phyloP scores from a whole-genome alignment of 2,797 vertebrate genomes.

The Chrosomus eos region DNA sequence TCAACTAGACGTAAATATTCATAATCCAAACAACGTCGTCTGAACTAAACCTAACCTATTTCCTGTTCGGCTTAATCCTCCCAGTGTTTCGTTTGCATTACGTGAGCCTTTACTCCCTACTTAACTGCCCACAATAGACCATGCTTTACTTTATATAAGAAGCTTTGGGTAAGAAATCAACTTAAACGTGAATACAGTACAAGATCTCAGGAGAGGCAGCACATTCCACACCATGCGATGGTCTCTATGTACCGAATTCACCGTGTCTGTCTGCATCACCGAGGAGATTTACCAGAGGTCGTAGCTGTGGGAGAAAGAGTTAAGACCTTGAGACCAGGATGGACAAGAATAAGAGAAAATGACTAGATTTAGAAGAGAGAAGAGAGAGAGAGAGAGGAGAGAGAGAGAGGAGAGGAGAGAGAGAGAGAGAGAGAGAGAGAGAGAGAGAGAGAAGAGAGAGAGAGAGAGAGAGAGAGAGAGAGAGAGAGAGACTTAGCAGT shows the following conservation, averaged over 20 bases:
- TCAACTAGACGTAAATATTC: background rate
- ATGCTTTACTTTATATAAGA: background rate
- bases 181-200: background rate
- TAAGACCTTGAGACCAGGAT: slow-evolving; percentile 1
- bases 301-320: background rate
- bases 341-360: background rate
- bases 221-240: background rate
- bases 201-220: background rate
- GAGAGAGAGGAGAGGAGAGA: background rate
- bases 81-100: background rate
- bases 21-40: background rate
- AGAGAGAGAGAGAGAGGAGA: background rate
- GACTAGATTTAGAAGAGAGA: too few species aligned
- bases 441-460: slow-evolving; percentile 20
- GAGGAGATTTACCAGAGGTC: background rate
- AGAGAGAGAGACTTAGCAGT: slow-evolving; percentile 39
- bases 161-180: slow-evolving; percentile 1
- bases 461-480: slow-evolving; percentile 17
- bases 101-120: background rate
- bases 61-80: background rate
- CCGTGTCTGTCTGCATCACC: background rate
- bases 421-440: background rate
- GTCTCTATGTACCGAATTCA: background rate
- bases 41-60: background rate
- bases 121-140: background rate